A percentile compares a stretch with the other conserved stretches of the same genome.
Evolutionary conservation across 2,113 vertebrate genomes (phyloP).

Genomic region (Sinocyclocheilus grahami): DNA sequence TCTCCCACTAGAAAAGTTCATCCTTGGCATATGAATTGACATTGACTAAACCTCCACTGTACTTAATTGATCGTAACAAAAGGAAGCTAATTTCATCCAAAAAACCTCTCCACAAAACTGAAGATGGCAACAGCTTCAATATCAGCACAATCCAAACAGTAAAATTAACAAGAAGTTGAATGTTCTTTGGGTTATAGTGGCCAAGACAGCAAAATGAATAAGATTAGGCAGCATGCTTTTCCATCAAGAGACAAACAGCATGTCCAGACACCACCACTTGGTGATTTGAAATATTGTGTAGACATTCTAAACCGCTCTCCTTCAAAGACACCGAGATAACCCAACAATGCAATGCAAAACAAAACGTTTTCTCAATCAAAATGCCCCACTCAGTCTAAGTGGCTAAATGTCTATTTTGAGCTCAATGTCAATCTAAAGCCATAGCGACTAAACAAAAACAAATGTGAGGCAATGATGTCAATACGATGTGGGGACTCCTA

Average conservation of each 20-base stretch:
- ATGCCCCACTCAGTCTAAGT: neutral
- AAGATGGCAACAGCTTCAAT: slow-evolving; percentile 21
- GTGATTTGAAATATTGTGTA: slow-evolving; percentile 11
- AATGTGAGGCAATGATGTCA: neutral
- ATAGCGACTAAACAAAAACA: neutral
- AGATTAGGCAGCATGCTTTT: slow-evolving; percentile 58
- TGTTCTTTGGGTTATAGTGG: slow-evolving; percentile 56
- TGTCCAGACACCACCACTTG: neutral
- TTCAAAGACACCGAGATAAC: neutral
- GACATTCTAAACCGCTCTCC: neutral
- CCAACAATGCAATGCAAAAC: neutral
- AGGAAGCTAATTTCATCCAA: neutral
- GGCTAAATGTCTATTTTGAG: neutral
- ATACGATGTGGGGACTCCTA: neutral
- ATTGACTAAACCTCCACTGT: neutral
- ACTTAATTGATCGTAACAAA: neutral
- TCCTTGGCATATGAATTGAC: neutral
- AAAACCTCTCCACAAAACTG: slow-evolving; percentile 7
- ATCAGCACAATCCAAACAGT: slow-evolving; percentile 27
- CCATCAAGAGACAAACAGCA: neutral
- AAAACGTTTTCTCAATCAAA: neutral
- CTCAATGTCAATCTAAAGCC: neutral
- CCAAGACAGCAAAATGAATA: slow-evolving; percentile 23
- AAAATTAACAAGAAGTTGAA: slow-evolving; percentile 21
- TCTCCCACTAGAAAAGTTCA: slow-evolving; percentile 9